Percentiles rank a stretch among this genome's conserved stretches.
These are phyloP conservation scores for Budorcas taxicolor DNA, from an alignment of 2,113 vertebrate genomes.

Conservation along the genomic window DNA sequence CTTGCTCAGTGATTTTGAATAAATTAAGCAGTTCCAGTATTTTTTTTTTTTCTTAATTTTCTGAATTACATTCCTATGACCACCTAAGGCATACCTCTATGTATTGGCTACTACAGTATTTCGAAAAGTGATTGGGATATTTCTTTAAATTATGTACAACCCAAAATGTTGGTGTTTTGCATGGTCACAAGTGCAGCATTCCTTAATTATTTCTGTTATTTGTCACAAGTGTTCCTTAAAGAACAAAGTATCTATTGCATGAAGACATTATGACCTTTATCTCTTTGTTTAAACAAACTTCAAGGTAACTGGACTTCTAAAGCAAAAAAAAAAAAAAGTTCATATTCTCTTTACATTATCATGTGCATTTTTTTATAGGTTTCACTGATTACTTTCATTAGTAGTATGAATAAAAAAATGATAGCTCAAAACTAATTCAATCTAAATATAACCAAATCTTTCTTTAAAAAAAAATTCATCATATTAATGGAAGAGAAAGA, in stretches of 20 bases:
- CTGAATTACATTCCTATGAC: conserved; percentile 87
- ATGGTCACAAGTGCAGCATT: conserved; percentile 69
- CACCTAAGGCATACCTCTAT: conserved; percentile 78
- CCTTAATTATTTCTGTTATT: conserved; percentile 70
- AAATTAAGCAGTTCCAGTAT: conserved; percentile 77
- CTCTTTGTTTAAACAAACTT: conserved; percentile 79
- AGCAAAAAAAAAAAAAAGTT: neutral
- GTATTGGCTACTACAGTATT: conserved; percentile 85
- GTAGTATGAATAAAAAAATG: neutral
- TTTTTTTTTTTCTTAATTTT: conserved; percentile 75
- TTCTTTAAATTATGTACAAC: conserved; percentile 82
- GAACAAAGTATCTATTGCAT: conserved; percentile 75
- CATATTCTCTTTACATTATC: neutral
- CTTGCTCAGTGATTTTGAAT: conserved; percentile 82
- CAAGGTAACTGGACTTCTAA: conserved; percentile 72
- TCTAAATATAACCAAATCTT: neutral
- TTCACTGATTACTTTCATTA: neutral
- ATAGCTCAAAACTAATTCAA: neutral
- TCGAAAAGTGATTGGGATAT: conserved; percentile 74
- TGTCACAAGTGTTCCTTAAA: conserved; percentile 78
- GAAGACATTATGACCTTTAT: conserved; percentile 69
- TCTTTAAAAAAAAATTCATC: neutral
- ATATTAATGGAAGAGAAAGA: neutral
- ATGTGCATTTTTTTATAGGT: neutral
- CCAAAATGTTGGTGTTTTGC: conserved; percentile 76